Evolutionary conservation across 2,797 vertebrate species (phyloP), one percentile per base, ranked within the genome.

Genomic region (Danio albolineatus): DNA sequence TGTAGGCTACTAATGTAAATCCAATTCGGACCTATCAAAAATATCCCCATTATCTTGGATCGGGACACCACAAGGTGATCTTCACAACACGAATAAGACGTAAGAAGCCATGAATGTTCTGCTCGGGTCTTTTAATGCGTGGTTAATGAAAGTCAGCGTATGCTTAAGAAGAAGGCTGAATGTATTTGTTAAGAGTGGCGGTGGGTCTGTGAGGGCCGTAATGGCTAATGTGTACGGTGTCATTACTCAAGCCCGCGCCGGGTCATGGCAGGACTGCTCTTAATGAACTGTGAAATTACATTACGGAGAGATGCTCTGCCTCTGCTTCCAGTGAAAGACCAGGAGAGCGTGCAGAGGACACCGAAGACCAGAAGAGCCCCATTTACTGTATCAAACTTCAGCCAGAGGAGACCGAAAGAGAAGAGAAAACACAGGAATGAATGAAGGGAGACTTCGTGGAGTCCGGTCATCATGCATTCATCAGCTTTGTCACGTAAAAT

Each of bases 211-310:
- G 70, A 65, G 66, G 73, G 49, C 73, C 71, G 62, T 62, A 81
- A 84, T 85, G 89, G 84, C 81, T 90, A 91, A 88, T 85, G 82
- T 82, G 83, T 83, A 80, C 53, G 65, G 80, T 82, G 74, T 87
- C 86, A 88, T 82, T 77, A 80, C 85, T 90, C 90, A 90, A 88
- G 85, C 83, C 83, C 84, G 89, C 85, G 89, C 82, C 87, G 83
- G 80, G 84, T 65, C 64, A 80, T 90, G 83, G 66, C 70, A 85
- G 83, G 81, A 66, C 84, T 74, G 83, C 85, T 85, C 88, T 87
- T 92, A 94, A 92, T 91, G 89, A 93, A 89, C 90, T 91, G 88
- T 91, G 91, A 93, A 93, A 92, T 91, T 86, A 88, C 87, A 90
- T 91, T 91, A 90, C 87, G 82, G 86, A 86, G 82, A 84, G 85